Percentiles rank a stretch among this genome's conserved stretches.
phyloP scores from a whole-genome alignment of 2,113 vertebrate species.

The Argyrosomus japonicus region DNA sequence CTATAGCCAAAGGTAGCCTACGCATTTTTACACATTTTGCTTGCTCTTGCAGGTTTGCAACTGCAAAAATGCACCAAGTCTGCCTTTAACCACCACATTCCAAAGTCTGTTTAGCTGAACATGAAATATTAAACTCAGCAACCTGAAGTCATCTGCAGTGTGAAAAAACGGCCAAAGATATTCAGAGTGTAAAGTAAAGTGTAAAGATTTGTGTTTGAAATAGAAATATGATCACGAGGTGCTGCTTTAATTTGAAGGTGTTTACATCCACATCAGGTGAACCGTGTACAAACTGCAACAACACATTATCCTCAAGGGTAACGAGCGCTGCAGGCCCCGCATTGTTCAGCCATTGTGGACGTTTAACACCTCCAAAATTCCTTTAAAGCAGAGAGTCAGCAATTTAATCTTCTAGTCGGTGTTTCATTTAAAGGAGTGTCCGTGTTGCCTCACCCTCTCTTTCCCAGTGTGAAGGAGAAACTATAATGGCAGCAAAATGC shows the following conservation, averaged over 20 bases:
- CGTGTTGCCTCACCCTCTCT: too few species aligned
- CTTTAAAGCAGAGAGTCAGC: conserved; percentile 11
- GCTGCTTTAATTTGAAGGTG: neutral
- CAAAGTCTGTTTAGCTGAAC: too few species aligned
- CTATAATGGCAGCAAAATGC: too few species aligned
- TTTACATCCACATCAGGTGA: neutral
- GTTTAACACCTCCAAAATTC: neutral
- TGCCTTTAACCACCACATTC: neutral
- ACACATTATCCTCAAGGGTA: neutral
- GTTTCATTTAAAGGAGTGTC: neutral
- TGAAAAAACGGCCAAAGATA: neutral
- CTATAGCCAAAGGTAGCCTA: neutral
- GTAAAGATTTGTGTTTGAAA: neutral
- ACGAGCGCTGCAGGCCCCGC: too few species aligned
- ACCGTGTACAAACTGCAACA: neutral
- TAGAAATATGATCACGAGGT: neutral
- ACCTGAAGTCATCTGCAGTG: neutral
- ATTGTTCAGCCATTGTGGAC: conserved; percentile 2
- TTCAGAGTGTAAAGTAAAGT: neutral
- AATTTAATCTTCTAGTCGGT: neutral
- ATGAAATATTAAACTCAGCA: neutral
- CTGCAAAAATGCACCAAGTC: neutral
- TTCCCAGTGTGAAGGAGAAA: too few species aligned
- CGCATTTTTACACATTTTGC: neutral
- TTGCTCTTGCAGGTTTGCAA: neutral